Conservation (phyloP, 2,888 invertebrate species). For the Diploptera punctata region DNA sequence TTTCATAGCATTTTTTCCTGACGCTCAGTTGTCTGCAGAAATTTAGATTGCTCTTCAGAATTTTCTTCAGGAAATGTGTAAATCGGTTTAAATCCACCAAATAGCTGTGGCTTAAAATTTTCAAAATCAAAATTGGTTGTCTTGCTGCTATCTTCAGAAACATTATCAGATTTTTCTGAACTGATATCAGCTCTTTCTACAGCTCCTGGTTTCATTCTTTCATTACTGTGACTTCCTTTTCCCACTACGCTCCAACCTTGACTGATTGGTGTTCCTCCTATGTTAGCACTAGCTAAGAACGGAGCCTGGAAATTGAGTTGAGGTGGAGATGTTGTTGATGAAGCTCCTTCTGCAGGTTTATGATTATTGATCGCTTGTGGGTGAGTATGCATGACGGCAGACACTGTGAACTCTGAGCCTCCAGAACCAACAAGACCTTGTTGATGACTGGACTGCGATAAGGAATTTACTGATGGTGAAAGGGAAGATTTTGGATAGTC, state of each 20-base stretch:
- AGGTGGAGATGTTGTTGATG: constrained; percentile 31
- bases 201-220: constrained; percentile 32
- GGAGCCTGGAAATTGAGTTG: constrained; percentile 44
- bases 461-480: constrained; percentile 42
- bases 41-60: constrained; percentile 28
- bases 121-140: constrained; percentile 66
- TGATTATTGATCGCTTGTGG: constrained; percentile 43
- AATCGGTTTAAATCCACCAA: constrained; percentile 73
- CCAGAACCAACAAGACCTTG: constrained; percentile 37
- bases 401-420: constrained; percentile 54
- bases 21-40: constrained; percentile 28
- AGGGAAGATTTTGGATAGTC: constrained; percentile 41
- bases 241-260: constrained; percentile 67
- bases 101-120: constrained; percentile 70
- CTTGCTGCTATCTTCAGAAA: constrained; percentile 43
- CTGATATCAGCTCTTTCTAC: constrained; percentile 40
- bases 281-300: constrained; percentile 63
- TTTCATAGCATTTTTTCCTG: constrained; percentile 37
- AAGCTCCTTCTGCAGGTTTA: constrained; percentile 9
- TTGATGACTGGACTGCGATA: neutral
- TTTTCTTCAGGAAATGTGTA: constrained; percentile 44
- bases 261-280: constrained; percentile 60
- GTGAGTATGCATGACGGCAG: constrained; percentile 56
- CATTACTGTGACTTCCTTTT: constrained; percentile 14
- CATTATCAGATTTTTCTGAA: constrained; percentile 40